A percentile compares a stretch with the other conserved stretches of the same genome.
Evolutionary conservation across 1,140 invertebrate genomes (phyloP).

Genomic region (Drosophila nigrodunni): DNA sequence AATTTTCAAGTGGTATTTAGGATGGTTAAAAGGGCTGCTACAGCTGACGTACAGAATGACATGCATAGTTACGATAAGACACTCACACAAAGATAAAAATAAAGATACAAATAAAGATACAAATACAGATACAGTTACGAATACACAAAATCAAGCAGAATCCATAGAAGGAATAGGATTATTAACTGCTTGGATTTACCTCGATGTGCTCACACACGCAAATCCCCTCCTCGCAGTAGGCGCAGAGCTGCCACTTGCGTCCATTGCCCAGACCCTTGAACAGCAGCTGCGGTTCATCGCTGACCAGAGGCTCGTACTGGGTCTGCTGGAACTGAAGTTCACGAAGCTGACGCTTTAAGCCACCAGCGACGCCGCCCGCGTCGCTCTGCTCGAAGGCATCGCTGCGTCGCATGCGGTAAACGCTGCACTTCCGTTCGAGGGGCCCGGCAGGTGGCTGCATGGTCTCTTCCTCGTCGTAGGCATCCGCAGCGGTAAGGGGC

Average conservation of each 20-base stretch:
- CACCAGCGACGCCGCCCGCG: conserved; percentile 40
- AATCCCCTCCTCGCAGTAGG: conserved; percentile 84
- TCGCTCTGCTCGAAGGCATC: conserved; percentile 68
- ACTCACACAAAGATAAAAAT: too few species aligned
- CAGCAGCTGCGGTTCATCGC: conserved; percentile 76
- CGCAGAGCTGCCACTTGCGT: conserved; percentile 73
- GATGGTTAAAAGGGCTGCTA: conserved; percentile 8
- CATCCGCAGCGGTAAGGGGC: conserved; percentile 60
- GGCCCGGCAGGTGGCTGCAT: conserved; percentile 68
- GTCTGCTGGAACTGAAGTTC: conserved; percentile 81
- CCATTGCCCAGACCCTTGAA: conserved; percentile 77
- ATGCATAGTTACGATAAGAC: conserved; percentile 17
- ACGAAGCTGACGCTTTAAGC: conserved; percentile 70
- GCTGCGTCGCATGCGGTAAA: conserved; percentile 82
- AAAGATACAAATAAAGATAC: conserved; percentile 6
- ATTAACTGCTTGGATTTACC: conserved; percentile 63
- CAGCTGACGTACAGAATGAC: conserved; percentile 14
- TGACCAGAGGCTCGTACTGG: conserved; percentile 76
- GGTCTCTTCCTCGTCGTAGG: conserved; percentile 66
- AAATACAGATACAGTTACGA: conserved; percentile 10
- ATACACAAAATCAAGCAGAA: conserved; percentile 6
- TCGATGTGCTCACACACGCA: conserved; percentile 84
- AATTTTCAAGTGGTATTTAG: conserved; percentile 6
- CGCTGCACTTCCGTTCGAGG: conserved; percentile 83
- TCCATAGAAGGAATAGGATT: not conserved